Evolutionary conservation across 2,888 invertebrate genomes (phyloP).

Genomic region (Philhelius pedissequus): DNA sequence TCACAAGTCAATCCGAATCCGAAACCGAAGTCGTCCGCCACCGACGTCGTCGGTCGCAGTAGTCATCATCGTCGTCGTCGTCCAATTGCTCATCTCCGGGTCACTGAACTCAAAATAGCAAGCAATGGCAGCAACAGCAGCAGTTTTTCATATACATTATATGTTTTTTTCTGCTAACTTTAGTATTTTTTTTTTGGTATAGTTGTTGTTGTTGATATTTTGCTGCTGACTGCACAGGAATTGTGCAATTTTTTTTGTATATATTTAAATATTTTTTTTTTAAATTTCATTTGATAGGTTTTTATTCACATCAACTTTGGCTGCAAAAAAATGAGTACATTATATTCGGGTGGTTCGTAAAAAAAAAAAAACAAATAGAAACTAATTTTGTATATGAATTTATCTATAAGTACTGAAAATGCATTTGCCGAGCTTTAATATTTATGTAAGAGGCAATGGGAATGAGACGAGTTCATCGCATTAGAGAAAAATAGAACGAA

Average conservation of each 20-base stretch:
- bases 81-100: constrained; percentile 63
- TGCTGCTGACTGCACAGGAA: constrained; percentile 5
- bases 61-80: constrained; percentile 23
- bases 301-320: constrained; percentile 13
- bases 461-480: background rate
- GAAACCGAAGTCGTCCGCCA: constrained; percentile 28
- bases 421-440: background rate
- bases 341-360: background rate
- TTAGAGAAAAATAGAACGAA: background rate
- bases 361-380: background rate
- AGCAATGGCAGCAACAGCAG: constrained; percentile 40
- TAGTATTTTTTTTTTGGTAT: background rate
- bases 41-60: constrained; percentile 26
- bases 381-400: background rate
- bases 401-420: background rate
- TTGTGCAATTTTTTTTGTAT: constrained; percentile 16
- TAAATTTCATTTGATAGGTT: constrained; percentile 11
- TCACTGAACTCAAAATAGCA: constrained; percentile 63
- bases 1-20: constrained; percentile 49
- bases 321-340: background rate
- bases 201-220: background rate
- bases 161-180: constrained; percentile 35
- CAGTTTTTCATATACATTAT: constrained; percentile 24
- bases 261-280: constrained; percentile 2
- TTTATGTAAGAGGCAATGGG: background rate